Conservation (phyloP, 2,888 invertebrate species). For the Frankliniella intonsa region DNA sequence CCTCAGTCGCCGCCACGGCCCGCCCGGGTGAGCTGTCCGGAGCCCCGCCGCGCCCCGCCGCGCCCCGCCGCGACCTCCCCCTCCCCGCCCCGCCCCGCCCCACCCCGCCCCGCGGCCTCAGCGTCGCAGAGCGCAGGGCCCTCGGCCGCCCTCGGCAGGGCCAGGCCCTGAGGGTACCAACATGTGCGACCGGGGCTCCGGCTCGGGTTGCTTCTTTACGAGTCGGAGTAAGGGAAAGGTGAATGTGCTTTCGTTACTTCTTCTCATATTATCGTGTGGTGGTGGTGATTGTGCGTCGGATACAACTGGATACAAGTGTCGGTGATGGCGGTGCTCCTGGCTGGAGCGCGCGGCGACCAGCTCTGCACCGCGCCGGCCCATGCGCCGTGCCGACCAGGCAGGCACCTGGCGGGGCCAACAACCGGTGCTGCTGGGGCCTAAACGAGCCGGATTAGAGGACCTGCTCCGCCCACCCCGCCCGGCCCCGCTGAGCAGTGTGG, state of each 20-base stretch:
- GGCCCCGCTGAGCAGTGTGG: neutral
- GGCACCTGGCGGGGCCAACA: neutral
- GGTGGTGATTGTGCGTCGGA: neutral
- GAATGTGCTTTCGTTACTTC: slow-evolving; percentile 15
- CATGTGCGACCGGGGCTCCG: slow-evolving; percentile 65
- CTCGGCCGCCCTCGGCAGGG: neutral
- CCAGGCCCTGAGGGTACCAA: neutral
- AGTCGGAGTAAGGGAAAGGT: slow-evolving; percentile 39
- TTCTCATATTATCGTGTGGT: neutral
- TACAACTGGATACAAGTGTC: neutral
- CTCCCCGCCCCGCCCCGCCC: neutral
- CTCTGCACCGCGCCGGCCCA: neutral
- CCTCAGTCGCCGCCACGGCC: slow-evolving; percentile 32
- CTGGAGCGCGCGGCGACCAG: neutral
- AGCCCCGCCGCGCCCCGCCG: neutral
- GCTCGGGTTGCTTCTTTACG: slow-evolving; percentile 66
- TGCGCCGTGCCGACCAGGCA: neutral
- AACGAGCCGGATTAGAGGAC: neutral
- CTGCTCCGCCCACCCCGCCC: neutral
- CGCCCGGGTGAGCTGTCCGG: slow-evolving; percentile 33
- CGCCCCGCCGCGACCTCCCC: neutral
- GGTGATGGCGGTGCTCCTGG: neutral
- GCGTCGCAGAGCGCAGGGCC: neutral
- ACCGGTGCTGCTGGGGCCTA: neutral
- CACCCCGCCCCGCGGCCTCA: neutral